These are phyloP conservation scores for Adrianichthys oophorus DNA, from an alignment of 2,797 vertebrate genomes.

Conservation along the genomic window DNA sequence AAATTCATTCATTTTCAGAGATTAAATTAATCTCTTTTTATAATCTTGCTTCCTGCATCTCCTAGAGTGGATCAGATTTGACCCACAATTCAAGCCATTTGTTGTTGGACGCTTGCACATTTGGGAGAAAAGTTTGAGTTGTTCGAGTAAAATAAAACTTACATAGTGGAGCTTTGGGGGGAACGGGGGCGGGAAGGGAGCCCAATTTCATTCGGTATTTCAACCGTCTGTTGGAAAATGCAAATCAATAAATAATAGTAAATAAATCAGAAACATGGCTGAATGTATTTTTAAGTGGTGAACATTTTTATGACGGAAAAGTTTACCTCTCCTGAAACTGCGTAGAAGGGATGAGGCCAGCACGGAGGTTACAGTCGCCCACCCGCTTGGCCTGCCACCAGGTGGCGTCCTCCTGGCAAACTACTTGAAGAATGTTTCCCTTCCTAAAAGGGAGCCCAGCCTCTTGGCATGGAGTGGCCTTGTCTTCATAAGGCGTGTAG, in stretches of 20 bases:
- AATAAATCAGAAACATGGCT: neutral
- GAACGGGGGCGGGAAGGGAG: constrained; percentile 75
- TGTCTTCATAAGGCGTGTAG: constrained; percentile 93
- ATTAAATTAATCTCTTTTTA: constrained; percentile 40
- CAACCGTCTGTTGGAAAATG: constrained; percentile 75
- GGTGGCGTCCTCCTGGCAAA: constrained; percentile 94
- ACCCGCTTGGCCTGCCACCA: constrained; percentile 98
- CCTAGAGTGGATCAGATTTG: constrained; percentile 31
- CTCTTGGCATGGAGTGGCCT: constrained; percentile 98
- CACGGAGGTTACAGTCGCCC: constrained; percentile 90
- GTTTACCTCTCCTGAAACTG: constrained; percentile 95
- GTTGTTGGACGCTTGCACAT: constrained; percentile 16
- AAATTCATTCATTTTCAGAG: constrained; percentile 20
- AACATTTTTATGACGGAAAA: neutral
- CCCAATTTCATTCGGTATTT: constrained; percentile 84
- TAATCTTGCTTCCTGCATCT: constrained; percentile 47
- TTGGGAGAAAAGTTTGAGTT: neutral
- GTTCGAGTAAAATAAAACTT: constrained; percentile 63
- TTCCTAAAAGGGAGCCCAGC: constrained; percentile 93
- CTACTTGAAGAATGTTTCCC: constrained; percentile 95
- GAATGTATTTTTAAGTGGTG: neutral
- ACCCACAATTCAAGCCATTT: constrained; percentile 2
- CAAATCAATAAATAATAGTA: neutral
- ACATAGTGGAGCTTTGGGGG: constrained; percentile 80
- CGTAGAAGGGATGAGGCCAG: constrained; percentile 93